Conservation (phyloP, 2,888 invertebrate species). For the Vesta saturnalis region DNA sequence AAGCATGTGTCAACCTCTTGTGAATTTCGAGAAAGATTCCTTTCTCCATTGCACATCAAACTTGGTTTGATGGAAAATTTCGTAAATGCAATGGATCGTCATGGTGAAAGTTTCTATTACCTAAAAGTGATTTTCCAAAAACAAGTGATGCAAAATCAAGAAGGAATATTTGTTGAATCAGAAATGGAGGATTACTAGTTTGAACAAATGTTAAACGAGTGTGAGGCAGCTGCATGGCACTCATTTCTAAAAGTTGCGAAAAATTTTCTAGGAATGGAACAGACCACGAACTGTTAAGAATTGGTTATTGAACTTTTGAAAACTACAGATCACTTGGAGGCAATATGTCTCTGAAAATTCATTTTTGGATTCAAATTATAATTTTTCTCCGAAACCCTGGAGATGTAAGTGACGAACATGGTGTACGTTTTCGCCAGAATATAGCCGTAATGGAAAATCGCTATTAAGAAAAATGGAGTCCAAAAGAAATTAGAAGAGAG, state of each 20-base stretch:
- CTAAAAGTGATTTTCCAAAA: neutral
- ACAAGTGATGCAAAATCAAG: too few species aligned
- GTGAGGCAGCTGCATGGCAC: too few species aligned
- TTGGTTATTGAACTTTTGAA: neutral
- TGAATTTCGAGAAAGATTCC: neutral
- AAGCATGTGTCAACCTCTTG: neutral
- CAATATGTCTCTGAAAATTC: neutral
- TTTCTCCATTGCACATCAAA: too few species aligned
- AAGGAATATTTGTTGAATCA: neutral
- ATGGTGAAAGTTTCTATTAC: neutral
- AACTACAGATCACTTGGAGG: neutral
- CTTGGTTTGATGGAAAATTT: too few species aligned
- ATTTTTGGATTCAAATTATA: neutral
- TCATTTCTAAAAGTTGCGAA: neutral
- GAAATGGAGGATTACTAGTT: neutral
- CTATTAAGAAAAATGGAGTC: neutral
- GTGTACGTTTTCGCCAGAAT: neutral
- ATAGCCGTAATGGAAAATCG: too few species aligned
- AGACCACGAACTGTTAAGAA: neutral
- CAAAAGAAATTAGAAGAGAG: too few species aligned
- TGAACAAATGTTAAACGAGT: neutral
- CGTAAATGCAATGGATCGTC: too few species aligned
- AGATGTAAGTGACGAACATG: neutral
- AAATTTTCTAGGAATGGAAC: neutral
- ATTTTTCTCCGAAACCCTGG: neutral